Base-by-base conservation (phyloP, 2,113 vertebrate genomes). In the Pycnonotus jocosus region DNA sequence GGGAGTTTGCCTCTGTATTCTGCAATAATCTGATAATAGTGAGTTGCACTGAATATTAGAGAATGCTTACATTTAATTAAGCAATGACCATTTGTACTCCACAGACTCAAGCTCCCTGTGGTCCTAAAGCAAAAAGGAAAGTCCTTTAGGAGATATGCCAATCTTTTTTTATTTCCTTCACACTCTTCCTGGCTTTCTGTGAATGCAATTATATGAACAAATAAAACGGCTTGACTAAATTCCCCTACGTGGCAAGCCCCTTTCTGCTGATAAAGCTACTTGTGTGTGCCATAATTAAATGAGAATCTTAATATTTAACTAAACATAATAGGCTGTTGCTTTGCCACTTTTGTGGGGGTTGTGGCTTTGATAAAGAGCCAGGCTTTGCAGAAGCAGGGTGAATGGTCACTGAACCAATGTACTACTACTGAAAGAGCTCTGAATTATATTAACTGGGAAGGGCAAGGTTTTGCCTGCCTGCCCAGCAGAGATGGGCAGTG, bases 201-300 rank as follows among this genome's bases (percentile, higher is more conserved):
- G 96, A 96, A 98, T 96, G 98, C 97, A 98, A 98, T 98, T 98
- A 98, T 70, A 90, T 88, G 97, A 97, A 98, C 98, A 98, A 98
- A 98, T 97, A 98, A 96, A 97, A 95, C 1, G 71, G 94, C 97
- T 98, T 97, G 94, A 93, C 95, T 91, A 61, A 93, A 78, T 92
- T 97, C 97, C 98, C 98, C 88, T 76, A 96, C 74, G 96, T 97
- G 96, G 78, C 97, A 94, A 86, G 92, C 95, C 95, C 97, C 96
- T 97, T 97, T 97, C 96, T 97, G 97, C 98, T 98, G 98, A 98
- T 98, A 98, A 98, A 97, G 95, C 98, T 95, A 95, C 97, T 95
- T 97, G 96, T 97, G 97, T 95, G 91, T 96, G 97, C 97, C 96
- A 53, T 98, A 98, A 98, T 98, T 98, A 98, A 98, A 98, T 95